Evolutionary conservation across 2,888 invertebrate genomes (phyloP).

Genomic region (Stictocephala bisonia): DNA sequence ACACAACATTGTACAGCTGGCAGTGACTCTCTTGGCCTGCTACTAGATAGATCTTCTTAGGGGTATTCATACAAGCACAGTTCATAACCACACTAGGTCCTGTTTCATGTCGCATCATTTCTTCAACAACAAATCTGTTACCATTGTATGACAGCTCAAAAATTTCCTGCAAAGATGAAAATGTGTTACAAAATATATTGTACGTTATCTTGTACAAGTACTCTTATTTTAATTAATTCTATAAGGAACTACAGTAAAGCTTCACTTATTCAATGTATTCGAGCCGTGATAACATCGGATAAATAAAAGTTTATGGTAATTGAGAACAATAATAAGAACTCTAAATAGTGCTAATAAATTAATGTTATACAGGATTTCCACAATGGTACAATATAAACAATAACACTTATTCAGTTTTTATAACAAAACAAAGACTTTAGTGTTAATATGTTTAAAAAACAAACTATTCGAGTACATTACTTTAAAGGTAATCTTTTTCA

Average conservation of each 20-base stretch:
- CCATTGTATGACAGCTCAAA: slow-evolving; percentile 92
- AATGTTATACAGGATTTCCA: no score
- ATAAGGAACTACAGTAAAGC: neutral
- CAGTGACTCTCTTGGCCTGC: slow-evolving; percentile 94
- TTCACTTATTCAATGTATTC: neutral
- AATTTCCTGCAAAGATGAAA: slow-evolving; percentile 77
- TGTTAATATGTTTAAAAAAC: no score
- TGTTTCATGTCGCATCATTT: slow-evolving; percentile 90
- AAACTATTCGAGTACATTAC: no score
- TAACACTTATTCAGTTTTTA: no score
- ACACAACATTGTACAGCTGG: slow-evolving; percentile 80
- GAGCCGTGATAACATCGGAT: no score
- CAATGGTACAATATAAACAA: no score
- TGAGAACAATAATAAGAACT: no score
- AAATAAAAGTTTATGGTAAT: no score
- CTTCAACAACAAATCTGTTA: slow-evolving; percentile 83
- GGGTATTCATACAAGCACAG: slow-evolving; percentile 78
- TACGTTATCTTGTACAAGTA: neutral
- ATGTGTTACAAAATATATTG: slow-evolving; percentile 11
- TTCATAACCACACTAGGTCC: slow-evolving; percentile 94
- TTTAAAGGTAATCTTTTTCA: no score
- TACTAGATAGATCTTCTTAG: slow-evolving; percentile 81
- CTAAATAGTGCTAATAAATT: no score
- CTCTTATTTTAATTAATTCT: neutral
- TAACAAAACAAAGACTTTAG: no score